Evolutionary conservation across 2,113 vertebrate species (phyloP), one percentile per base, ranked within the genome.

Genomic region (Pseudonaja textilis): DNA sequence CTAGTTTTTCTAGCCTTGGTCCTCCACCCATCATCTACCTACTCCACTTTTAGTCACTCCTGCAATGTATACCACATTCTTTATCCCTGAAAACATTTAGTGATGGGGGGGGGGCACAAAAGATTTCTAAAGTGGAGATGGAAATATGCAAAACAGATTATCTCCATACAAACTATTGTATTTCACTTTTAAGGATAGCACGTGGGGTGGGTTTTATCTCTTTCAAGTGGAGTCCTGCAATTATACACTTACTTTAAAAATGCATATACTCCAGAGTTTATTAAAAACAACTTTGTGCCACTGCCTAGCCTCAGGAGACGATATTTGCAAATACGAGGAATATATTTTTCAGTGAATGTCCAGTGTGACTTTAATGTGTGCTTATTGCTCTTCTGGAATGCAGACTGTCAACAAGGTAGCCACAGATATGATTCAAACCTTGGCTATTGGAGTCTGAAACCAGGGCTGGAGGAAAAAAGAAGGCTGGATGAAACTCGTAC

Each of bases 311-410:
- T 18, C 25, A 94, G 59, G 90, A 88, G 47, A 1, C 88, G 64
- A 89, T 92, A 86, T 92, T 96, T 87, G 92, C 91, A 55, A 50
- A 94, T 52, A 23, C 64, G 57, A 89, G 85, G 47, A 92, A 10
- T 5, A 95, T 23, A 8, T 23, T 6, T 47, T 92, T 90, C 89
- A 92, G 22, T 22, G 0, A n/a, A 5, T 93, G 61, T 88, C 56
- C 85, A 81, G 90, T 90, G 45, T 1, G 8, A 0, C 6, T 23
- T n/a, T 93, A 8, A n/a, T 39, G 59, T 23, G 18, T 91, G 92
- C 55, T 47, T 4, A 88, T 87, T 26, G 29, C 81, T 92, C 57
- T 22, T 91, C 89, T 92, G 25, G 34, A 91, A 18, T 47, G 1
- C 57, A 4, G 89, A 89, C 85, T 9, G 90, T 23, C 93, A 45